These are phyloP conservation scores for Gibbula magus DNA, from an alignment of 2,888 invertebrate genomes.

Conservation along the genomic window DNA sequence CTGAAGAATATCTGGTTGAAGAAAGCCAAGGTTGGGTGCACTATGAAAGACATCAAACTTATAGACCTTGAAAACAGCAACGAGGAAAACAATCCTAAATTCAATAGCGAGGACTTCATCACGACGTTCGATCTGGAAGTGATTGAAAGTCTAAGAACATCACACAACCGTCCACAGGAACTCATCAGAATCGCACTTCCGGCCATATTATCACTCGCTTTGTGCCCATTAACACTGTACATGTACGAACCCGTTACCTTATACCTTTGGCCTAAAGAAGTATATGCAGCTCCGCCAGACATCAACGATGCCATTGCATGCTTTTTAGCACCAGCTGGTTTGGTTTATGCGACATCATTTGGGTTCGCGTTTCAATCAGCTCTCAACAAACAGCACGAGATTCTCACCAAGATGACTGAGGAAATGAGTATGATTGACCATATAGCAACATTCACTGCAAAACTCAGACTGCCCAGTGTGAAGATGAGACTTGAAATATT, in stretches of 20 bases:
- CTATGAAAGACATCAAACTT: not conserved
- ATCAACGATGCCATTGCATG: conserved; percentile 67
- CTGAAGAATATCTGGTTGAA: not conserved
- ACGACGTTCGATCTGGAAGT: conserved; percentile 59
- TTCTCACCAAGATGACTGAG: conserved; percentile 52
- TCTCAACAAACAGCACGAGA: conserved; percentile 56
- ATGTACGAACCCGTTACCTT: conserved; percentile 56
- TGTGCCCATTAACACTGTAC: conserved; percentile 61
- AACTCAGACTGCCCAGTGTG: conserved; percentile 43
- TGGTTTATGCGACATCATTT: conserved; percentile 67
- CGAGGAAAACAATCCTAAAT: not conserved
- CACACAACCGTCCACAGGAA: conserved; percentile 51
- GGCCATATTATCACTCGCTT: conserved; percentile 57
- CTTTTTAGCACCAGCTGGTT: conserved; percentile 64
- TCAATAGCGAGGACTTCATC: conserved; percentile 41
- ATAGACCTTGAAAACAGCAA: conserved; percentile 22
- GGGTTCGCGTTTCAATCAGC: conserved; percentile 67
- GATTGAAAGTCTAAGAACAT: conserved; percentile 44
- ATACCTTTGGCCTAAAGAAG: conserved; percentile 52
- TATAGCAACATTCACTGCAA: conserved; percentile 59
- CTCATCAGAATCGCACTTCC: conserved; percentile 57
- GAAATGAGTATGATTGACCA: conserved; percentile 66
- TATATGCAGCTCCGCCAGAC: conserved; percentile 47
- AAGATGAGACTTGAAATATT: conserved; percentile 46
- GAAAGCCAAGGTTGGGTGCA: not conserved